Base-by-base conservation (phyloP, 1,140 invertebrate genomes). In the Macrostomum lignano region DNA sequence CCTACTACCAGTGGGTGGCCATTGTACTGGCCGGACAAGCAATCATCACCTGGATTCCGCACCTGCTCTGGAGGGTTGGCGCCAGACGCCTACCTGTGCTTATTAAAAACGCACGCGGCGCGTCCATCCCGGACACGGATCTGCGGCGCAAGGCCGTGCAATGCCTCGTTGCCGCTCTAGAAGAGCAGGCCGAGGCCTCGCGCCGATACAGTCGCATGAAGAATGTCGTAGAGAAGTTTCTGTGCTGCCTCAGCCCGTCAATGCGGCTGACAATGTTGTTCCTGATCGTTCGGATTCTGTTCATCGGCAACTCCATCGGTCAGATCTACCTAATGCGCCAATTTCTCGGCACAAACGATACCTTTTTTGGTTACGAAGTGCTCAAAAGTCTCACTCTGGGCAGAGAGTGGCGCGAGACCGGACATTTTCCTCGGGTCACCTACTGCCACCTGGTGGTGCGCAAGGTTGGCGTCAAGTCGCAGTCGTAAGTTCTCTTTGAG, bases 351-450 rank as follows among this genome's bases (percentile, higher is more conserved):
- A 15, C 26, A 28, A 15, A 14, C 15, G 26, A 28, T 17, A 15
- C 19, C 9, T 15, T 28, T 14, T 28, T 28, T 28, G 26, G 26
- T 15, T 28, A 28, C 26, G 19, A 28, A 15, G 26, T 28, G 14
- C 24, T 44, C 17, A 24, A 25, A 22, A 39, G 41, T 36, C 32
- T 44, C 29, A 9, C 44, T 17, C 10, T 32, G 29, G 41, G 38
- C 25, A 13, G 17, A 7, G 14, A 28, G 9, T 28, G 26, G 26
- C 26, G 17, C 17, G 31, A 25, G 14, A 40, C 35, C 23, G 42
- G 39, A 1, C 31, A 34, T 15, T 44, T 44, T 25, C 42, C 42
- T 11, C 21, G 42, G 26, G 42, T 42, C 35, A 31, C 26, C 19
- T 28, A 28, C 19, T 28, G 26, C 9, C 15, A 14, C 15, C 14